phyloP scores from a whole-genome alignment of 2,797 vertebrate species.

The Chelonia mydas region DNA sequence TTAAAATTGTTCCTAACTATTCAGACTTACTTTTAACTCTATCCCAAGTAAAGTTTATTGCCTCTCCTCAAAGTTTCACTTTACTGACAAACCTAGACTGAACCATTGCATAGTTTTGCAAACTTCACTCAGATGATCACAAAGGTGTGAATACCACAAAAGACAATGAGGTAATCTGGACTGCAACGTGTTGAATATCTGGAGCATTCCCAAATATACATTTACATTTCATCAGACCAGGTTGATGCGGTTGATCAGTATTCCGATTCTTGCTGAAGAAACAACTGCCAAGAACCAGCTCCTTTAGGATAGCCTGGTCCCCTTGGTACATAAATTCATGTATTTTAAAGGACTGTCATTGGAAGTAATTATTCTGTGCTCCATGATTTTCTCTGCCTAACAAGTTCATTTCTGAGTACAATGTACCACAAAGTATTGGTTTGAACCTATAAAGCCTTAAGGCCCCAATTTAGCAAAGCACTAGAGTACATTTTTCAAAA shows the following conservation, averaged over 20 bases:
- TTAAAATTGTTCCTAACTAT: background rate
- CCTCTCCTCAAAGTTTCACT: background rate
- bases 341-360: background rate
- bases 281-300: background rate
- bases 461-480: background rate
- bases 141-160: background rate
- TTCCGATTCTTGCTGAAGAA: background rate
- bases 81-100: background rate
- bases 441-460: background rate
- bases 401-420: background rate
- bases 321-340: background rate
- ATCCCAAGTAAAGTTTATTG: background rate
- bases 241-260: background rate
- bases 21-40: background rate
- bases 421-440: background rate
- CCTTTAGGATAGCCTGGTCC: background rate
- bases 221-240: background rate
- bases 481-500: background rate
- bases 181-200: background rate
- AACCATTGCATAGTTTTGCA: background rate
- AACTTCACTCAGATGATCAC: background rate
- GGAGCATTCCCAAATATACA: background rate
- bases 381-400: background rate
- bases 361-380: background rate
- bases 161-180: background rate